phyloP scores from a whole-genome alignment of 1,140 invertebrate genomes.

The Pseudomyrmex concolor region DNA sequence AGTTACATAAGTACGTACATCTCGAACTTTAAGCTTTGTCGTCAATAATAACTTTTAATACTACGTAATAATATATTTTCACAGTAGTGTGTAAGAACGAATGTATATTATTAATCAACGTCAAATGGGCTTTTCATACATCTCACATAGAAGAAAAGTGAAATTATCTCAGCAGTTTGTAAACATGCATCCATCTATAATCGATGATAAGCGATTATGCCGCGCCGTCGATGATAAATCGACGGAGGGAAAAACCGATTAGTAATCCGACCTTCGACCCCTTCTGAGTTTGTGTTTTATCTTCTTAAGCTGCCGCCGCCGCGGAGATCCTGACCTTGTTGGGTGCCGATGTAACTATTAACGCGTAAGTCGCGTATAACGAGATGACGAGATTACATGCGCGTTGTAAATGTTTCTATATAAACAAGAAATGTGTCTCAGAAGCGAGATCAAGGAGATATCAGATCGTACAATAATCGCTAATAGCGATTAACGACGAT shows the following conservation, averaged over 20 bases:
- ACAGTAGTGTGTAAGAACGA: no score
- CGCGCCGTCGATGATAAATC: conserved; percentile 47
- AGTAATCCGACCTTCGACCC: conserved; percentile 46
- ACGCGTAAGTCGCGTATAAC: conserved; percentile 37
- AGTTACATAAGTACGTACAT: neutral
- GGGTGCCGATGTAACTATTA: conserved; percentile 22
- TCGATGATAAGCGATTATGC: conserved; percentile 49
- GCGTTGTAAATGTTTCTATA: neutral
- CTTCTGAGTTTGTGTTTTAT: conserved; percentile 30
- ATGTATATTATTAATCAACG: conserved; percentile 30
- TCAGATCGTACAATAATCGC: neutral
- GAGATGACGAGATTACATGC: conserved; percentile 17
- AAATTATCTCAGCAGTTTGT: conserved; percentile 51
- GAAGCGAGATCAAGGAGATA: conserved; percentile 30
- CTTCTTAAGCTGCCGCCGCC: neutral
- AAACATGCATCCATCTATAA: conserved; percentile 35
- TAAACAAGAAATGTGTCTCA: neutral
- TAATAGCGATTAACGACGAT: conserved; percentile 18
- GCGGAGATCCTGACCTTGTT: conserved; percentile 44
- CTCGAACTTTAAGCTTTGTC: neutral
- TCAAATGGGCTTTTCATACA: conserved; percentile 31
- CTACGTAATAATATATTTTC: neutral
- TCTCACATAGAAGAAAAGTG: conserved; percentile 24
- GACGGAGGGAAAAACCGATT: conserved; percentile 61
- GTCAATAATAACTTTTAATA: conserved; percentile 11